These are phyloP conservation scores for Coregonus suidteri DNA, from an alignment of 2,797 vertebrate species.

Conservation along the genomic window DNA sequence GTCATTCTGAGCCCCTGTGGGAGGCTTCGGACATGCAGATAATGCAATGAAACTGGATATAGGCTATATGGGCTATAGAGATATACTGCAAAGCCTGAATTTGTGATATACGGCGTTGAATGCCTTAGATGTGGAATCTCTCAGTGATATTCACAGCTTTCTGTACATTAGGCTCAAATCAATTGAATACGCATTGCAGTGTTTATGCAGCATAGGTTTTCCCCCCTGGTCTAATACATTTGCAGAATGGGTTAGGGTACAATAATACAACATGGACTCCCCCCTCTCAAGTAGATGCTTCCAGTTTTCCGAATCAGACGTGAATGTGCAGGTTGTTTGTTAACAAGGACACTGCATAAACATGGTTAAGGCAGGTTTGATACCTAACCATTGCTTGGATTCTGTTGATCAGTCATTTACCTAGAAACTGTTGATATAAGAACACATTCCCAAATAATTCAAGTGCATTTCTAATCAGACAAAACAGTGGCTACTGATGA, in stretches of 20 bases:
- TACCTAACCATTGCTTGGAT: not conserved
- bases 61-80: slow-evolving; percentile 17
- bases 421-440: not conserved
- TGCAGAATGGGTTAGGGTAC: not conserved
- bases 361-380: not conserved
- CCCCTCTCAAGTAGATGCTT: not conserved
- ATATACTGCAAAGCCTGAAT: slow-evolving; percentile 18
- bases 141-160: slow-evolving; percentile 41
- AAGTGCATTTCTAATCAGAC: too few species aligned
- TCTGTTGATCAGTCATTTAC: too few species aligned
- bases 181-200: slow-evolving; percentile 24
- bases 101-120: slow-evolving; percentile 25
- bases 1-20: slow-evolving; percentile 77
- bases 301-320: not conserved
- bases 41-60: slow-evolving; percentile 70
- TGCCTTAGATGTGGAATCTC: slow-evolving; percentile 5
- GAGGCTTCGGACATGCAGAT: slow-evolving; percentile 73
- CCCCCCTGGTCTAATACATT: not conserved
- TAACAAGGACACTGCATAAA: not conserved
- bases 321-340: not conserved
- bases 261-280: not conserved
- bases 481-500: too few species aligned
- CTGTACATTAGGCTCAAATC: slow-evolving; percentile 35
- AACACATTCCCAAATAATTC: not conserved
- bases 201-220: not conserved